Evolutionary conservation across 2,797 vertebrate species (phyloP).

Genomic region (Tapirus indicus): DNA sequence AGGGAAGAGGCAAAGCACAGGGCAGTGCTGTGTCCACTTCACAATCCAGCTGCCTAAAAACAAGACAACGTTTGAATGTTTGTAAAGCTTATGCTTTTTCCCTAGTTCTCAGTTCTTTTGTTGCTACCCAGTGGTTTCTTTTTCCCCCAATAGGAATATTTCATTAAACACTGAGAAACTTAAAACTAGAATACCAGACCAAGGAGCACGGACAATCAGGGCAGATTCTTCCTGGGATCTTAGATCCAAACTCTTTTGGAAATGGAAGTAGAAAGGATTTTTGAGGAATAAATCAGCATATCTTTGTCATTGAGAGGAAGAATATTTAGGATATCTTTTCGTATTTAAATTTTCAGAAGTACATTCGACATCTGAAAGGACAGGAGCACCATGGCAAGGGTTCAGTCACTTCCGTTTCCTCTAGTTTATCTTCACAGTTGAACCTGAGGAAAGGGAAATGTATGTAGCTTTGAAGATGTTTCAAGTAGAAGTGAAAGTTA

Average conservation of each 20-base stretch:
- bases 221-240: not conserved
- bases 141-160: conserved; percentile 8
- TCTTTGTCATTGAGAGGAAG: conserved; percentile 17
- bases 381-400: not conserved
- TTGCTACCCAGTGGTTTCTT: not conserved
- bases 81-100: not conserved
- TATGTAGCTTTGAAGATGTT: not conserved
- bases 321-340: conserved; percentile 43
- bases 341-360: conserved; percentile 26
- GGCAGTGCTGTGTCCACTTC: not conserved
- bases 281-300: not conserved
- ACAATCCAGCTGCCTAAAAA: not conserved
- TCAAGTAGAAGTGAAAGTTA: conserved; percentile 11
- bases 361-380: not conserved
- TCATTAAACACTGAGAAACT: not conserved
- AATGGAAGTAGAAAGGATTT: not conserved
- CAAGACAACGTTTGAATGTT: not conserved
- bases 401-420: not conserved
- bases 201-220: not conserved
- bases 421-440: not conserved
- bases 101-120: conserved; percentile 37
- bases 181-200: not conserved
- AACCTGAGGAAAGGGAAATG: not conserved
- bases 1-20: not conserved
- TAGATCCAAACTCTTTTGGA: not conserved